These are phyloP conservation scores for Sisor rabdophorus DNA, from an alignment of 2,113 vertebrate genomes.

Conservation along the genomic window DNA sequence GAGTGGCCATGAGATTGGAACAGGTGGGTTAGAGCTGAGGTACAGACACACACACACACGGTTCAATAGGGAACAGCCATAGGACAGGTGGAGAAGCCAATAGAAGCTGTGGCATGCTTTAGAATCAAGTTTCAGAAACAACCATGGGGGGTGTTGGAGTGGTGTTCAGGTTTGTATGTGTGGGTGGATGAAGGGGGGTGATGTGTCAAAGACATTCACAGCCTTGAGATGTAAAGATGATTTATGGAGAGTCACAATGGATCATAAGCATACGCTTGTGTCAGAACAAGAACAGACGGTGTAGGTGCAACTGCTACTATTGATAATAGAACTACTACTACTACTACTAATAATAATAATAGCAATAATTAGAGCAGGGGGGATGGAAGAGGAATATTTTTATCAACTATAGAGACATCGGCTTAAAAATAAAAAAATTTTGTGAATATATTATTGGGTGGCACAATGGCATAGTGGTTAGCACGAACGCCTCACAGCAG, in stretches of 20 bases:
- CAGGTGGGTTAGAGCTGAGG: constrained; percentile 42
- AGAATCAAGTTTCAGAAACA: constrained; percentile 52
- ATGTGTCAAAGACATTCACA: not conserved
- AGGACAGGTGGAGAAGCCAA: constrained; percentile 55
- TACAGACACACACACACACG: constrained; percentile 6
- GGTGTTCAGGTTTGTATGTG: too few species aligned
- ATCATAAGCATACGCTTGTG: not conserved
- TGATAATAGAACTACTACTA: not conserved
- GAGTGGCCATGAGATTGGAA: constrained; percentile 38
- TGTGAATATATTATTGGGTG: too few species aligned
- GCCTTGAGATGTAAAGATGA: constrained; percentile 33
- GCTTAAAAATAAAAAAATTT: too few species aligned
- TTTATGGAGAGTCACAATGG: constrained; percentile 21
- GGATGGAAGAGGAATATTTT: too few species aligned
- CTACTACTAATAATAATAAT: not conserved
- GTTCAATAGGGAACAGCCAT: constrained; percentile 44
- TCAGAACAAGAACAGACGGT: not conserved
- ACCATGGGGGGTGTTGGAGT: constrained; percentile 9
- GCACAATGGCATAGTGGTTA: too few species aligned
- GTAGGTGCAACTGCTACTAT: not conserved
- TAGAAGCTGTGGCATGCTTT: constrained; percentile 10
- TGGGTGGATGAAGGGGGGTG: not conserved
- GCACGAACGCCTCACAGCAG: too few species aligned
- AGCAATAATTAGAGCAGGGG: not conserved
- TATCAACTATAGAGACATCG: too few species aligned